These are phyloP conservation scores for Scomber japonicus DNA, from an alignment of 2,113 vertebrate species.

Conservation along the genomic window DNA sequence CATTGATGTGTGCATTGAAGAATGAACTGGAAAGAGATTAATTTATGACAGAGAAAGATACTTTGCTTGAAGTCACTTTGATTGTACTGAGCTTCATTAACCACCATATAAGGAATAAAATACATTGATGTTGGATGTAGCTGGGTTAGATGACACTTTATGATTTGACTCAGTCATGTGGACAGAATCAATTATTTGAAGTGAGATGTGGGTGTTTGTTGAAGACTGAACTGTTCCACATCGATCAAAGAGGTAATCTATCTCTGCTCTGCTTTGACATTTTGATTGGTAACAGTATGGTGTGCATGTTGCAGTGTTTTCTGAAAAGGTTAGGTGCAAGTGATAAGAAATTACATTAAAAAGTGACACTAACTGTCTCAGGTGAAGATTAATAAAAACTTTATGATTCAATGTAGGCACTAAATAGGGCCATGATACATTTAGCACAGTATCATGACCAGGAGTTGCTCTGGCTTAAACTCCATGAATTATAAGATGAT, in stretches of 20 bases:
- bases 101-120: not conserved
- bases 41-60: constrained; percentile 19
- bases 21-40: constrained; percentile 30
- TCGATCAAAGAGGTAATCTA: not conserved
- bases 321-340: not conserved
- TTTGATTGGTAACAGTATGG: too few relatives aligned
- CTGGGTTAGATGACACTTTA: not conserved
- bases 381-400: constrained; percentile 4
- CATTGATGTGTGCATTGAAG: constrained; percentile 11
- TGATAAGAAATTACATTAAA: not conserved
- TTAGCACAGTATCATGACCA: not conserved
- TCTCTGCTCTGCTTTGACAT: constrained; percentile 1
- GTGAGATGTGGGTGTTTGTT: not conserved
- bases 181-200: not conserved
- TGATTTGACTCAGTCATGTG: not conserved
- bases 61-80: constrained; percentile 1
- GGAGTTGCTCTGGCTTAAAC: not conserved
- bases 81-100: not conserved
- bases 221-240: not conserved
- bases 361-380: not conserved
- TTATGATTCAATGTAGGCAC: not conserved
- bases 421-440: not conserved
- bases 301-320: not conserved
- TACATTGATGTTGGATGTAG: not conserved
- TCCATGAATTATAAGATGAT: too few relatives aligned